Percentiles rank a stretch among this genome's conserved stretches.
These are phyloP conservation scores for Orthochromis indermauri DNA, from an alignment of 2,113 vertebrate genomes.

Conservation along the genomic window DNA sequence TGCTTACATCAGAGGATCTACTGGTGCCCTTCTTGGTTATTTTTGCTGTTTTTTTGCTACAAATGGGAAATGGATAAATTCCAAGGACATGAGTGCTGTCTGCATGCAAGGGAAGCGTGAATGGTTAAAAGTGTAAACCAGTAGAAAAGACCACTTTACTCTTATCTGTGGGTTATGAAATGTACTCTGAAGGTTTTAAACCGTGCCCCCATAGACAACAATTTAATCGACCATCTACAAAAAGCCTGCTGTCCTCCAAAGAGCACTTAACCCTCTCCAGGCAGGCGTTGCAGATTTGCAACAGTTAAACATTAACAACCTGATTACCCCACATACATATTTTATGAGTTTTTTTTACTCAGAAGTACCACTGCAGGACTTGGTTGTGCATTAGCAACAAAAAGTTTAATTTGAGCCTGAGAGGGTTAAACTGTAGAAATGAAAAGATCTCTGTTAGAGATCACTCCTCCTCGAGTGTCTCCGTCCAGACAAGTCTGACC, in stretches of 20 bases:
- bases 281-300: neutral
- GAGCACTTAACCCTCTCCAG: neutral
- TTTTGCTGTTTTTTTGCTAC: neutral
- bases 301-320: neutral
- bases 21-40: neutral
- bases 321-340: neutral
- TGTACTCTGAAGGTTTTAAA: conserved; percentile 5
- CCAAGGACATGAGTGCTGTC: neutral
- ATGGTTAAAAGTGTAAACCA: neutral
- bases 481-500: neutral
- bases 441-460: neutral
- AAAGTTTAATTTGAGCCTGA: neutral
- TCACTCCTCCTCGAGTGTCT: neutral
- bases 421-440: neutral
- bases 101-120: neutral
- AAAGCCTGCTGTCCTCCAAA: neutral
- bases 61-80: neutral
- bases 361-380: neutral
- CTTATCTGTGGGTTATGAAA: neutral
- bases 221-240: neutral
- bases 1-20: neutral
- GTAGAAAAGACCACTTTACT: neutral
- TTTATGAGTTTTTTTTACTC: neutral
- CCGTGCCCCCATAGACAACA: neutral
- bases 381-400: neutral